These are phyloP conservation scores for Brachirus orientalis DNA, from an alignment of 2,113 vertebrate genomes.

Conservation along the genomic window DNA sequence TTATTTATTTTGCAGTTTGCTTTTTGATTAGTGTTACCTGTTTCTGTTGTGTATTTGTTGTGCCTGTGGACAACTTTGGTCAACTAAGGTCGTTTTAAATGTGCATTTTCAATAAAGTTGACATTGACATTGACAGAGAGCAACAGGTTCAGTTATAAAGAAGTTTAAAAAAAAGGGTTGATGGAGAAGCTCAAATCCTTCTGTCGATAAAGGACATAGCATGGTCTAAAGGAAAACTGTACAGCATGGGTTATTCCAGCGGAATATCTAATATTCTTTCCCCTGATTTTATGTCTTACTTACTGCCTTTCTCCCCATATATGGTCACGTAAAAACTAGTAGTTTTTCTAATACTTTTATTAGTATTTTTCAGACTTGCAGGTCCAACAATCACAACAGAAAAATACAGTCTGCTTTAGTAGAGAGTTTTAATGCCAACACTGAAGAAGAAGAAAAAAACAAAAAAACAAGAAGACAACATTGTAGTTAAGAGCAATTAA, in stretches of 20 bases:
- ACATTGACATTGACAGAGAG: slow-evolving; percentile 1
- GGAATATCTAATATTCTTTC: too few species aligned
- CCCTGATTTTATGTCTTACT: background rate
- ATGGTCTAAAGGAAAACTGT: background rate
- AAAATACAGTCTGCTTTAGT: background rate
- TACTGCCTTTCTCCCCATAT: slow-evolving; percentile 21
- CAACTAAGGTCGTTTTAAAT: too few species aligned
- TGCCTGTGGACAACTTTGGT: too few species aligned
- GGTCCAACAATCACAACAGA: too few species aligned
- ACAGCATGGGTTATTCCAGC: slow-evolving; percentile 3
- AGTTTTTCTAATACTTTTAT: slow-evolving; percentile 20
- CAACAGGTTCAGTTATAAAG: background rate
- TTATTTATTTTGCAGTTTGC: too few species aligned
- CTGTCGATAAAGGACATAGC: too few species aligned
- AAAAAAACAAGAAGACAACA: background rate
- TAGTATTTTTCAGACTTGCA: too few species aligned
- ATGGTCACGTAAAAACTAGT: slow-evolving; percentile 23
- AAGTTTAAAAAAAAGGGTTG: too few species aligned
- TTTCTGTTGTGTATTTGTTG: too few species aligned
- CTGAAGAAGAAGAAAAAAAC: background rate
- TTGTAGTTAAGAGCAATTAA: slow-evolving; percentile 37
- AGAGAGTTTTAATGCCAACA: background rate
- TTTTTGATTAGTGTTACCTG: too few species aligned
- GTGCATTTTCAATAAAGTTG: too few species aligned
- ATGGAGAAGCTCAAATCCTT: too few species aligned